Base-by-base conservation (phyloP, 2,888 invertebrate genomes). In the Leptura quadrifasciata region DNA sequence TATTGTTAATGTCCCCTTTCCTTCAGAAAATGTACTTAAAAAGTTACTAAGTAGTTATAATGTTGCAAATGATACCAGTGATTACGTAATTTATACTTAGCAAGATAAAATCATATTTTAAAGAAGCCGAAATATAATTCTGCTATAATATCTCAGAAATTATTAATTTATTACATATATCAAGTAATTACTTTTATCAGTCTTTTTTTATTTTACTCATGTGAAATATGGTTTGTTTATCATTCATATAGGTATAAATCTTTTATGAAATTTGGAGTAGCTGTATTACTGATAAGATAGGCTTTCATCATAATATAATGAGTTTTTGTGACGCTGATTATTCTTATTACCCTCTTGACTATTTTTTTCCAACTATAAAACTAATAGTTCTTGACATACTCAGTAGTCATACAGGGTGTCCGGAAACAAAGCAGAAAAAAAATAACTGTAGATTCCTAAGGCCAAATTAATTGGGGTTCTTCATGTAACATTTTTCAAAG, bases 181-280 rank as follows among this genome's bases (percentile, higher is more conserved):
- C 47, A 47, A 3, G 47, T 47, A 47, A 47, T 47, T 47, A 47
- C n/a, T 15, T 47, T 2, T 15, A 47, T 47, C 47, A 15, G 15
- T 15, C 17, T 47, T 47, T 31, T 47, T 47, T 39, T 12, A 15
- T 47, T 15, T 47, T 47, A 47, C 47, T n/a, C 17, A n/a, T 47
- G 47, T n/a, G 47, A 47, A 47, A 47, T 47, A 47, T 47, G 5
- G 5, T n/a, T 47, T 47, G 47, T 47, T 47, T 47, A n/a, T 47
- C 15, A n/a, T n/a, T 47, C 47, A 39, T 39, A 8, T 39, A 47
- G n/a, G 47, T 47, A 47, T 47, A 47, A 47, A 47, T 47, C 47
- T 47, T 47, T 47, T 47, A n/a, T 47, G 47, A 47, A 47, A 47
- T 47, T 47, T 47, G 47, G 47, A 47, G 47, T 47, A 47, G 47